Conservation (phyloP, 1,140 invertebrate species). For the Pemphigus obesinymphae region DNA sequence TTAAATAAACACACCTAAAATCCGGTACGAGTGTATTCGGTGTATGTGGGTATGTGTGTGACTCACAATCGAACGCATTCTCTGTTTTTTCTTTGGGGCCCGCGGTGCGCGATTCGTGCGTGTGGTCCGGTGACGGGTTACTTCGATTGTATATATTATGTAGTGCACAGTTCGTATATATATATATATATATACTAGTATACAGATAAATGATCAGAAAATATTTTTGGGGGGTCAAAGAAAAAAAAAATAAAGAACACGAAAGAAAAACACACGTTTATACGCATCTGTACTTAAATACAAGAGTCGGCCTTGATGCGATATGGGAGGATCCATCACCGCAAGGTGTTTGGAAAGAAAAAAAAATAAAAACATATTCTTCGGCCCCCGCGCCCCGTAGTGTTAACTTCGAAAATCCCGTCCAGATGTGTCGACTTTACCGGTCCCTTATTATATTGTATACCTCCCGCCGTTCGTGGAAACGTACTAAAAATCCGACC, state of each 20-base stretch:
- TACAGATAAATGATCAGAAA: background rate
- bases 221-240: conserved; percentile 10
- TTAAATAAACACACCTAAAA: conserved; percentile 34
- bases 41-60: background rate
- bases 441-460: conserved; percentile 5
- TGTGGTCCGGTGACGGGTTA: conserved; percentile 11
- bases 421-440: conserved; percentile 19
- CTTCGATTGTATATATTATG: background rate
- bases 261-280: background rate
- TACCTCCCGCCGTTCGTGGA: conserved; percentile 40
- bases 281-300: background rate
- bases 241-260: background rate
- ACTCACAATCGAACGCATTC: background rate
- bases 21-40: background rate
- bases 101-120: background rate
- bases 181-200: too few species aligned
- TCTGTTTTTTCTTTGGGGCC: background rate
- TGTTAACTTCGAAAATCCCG: background rate
- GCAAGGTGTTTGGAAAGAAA: conserved; percentile 9
- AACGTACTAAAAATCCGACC: conserved; percentile 18
- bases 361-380: background rate
- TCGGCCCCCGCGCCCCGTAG: background rate
- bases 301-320: background rate
- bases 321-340: conserved; percentile 5
- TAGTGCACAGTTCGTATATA: background rate